Evolutionary conservation across 2,113 vertebrate species (phyloP).

Genomic region (Eurystomus gularis): DNA sequence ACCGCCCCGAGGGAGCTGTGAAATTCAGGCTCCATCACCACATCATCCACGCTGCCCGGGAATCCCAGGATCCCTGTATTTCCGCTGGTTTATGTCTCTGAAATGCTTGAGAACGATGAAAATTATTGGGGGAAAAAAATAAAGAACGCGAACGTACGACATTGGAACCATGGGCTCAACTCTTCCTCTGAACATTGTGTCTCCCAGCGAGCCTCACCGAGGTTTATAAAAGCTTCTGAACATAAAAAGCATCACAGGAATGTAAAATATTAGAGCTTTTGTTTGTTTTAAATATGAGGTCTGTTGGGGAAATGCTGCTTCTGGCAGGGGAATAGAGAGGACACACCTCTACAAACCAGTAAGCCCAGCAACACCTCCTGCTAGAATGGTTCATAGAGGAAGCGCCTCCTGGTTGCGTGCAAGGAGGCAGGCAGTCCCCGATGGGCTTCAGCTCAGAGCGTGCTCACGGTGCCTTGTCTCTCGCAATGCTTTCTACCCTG

Average conservation of each 20-base stretch:
- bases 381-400: background rate
- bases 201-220: background rate
- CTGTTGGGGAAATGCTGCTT: background rate
- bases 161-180: background rate
- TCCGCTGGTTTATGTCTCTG: background rate
- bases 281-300: background rate
- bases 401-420: background rate
- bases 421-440: background rate
- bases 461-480: background rate
- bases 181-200: background rate
- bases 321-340: background rate
- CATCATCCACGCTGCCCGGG: rapidly evolving
- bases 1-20: background rate
- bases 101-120: background rate
- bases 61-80: background rate
- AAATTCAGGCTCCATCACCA: background rate
- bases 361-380: background rate
- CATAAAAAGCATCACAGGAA: background rate
- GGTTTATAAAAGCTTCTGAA: background rate
- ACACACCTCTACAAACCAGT: background rate
- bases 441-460: background rate
- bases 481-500: rapidly evolving
- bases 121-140: background rate
- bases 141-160: rapidly evolving
- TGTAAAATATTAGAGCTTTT: background rate